These are phyloP conservation scores for Caenorhabditis remanei DNA, from an alignment of 1,140 invertebrate genomes.

Conservation along the genomic window DNA sequence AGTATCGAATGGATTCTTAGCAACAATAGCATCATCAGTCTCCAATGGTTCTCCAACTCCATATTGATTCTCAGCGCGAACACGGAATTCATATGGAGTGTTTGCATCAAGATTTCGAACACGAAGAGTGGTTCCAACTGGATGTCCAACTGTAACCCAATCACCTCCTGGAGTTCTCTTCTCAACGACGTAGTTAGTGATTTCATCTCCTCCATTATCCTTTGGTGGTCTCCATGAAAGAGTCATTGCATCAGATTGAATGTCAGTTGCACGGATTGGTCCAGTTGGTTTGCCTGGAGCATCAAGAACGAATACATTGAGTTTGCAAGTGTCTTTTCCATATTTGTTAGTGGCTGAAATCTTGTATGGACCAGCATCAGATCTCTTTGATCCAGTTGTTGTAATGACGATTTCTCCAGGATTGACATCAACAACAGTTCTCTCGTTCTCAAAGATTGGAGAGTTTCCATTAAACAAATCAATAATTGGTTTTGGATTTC, in stretches of 20 bases:
- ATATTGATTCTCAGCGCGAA: conserved; percentile 96
- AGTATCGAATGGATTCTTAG: conserved; percentile 94
- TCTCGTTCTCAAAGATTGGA: conserved; percentile 76
- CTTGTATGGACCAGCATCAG: conserved; percentile 91
- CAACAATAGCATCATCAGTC: conserved; percentile 90
- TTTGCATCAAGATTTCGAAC: conserved; percentile 92
- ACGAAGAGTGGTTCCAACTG: conserved; percentile 88
- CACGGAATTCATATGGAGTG: conserved; percentile 94
- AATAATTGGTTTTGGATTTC: conserved; percentile 91
- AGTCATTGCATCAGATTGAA: conserved; percentile 93
- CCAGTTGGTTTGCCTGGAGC: conserved; percentile 81
- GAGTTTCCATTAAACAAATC: conserved; percentile 84
- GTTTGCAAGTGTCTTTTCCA: conserved; percentile 73
- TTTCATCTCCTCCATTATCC: conserved; percentile 84
- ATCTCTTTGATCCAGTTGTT: conserved; percentile 90
- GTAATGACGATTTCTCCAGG: conserved; percentile 82
- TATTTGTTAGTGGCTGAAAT: conserved; percentile 86
- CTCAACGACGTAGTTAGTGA: conserved; percentile 97
- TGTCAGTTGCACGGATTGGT: conserved; percentile 89
- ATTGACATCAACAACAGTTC: conserved; percentile 72
- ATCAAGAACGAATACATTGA: conserved; percentile 76
- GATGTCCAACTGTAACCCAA: conserved; percentile 92
- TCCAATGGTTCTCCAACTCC: conserved; percentile 91
- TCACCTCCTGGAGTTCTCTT: conserved; percentile 86
- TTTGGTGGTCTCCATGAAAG: conserved; percentile 95